Evolutionary conservation across 1,140 invertebrate species (phyloP).

Genomic region (Sipha flava): DNA sequence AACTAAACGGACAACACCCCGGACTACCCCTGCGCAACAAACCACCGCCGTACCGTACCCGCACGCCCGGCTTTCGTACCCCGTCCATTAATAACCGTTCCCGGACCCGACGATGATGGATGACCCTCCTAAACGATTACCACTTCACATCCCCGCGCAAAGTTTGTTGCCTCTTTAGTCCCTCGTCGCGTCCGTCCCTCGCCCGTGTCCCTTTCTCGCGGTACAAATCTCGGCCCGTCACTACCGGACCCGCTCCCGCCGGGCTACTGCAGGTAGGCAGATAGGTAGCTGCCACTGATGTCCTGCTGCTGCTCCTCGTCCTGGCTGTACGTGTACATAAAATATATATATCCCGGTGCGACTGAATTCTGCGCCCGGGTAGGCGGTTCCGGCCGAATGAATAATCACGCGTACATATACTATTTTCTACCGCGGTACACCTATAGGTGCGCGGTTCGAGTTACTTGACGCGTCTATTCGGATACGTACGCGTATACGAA

Average conservation of each 20-base stretch:
- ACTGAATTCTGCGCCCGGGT: too few relatives aligned
- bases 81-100: background rate
- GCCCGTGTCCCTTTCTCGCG: background rate
- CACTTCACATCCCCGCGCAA: background rate
- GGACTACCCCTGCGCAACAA: background rate
- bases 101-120: conserved; percentile 23
- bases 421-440: background rate
- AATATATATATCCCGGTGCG: too few relatives aligned
- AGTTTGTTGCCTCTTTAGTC: conserved; percentile 11
- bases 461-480: too few relatives aligned
- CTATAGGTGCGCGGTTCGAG: background rate
- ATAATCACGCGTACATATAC: background rate
- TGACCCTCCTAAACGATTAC: conserved; percentile 32
- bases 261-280: background rate
- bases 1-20: conserved; percentile 28
- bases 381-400: background rate
- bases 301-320: too few relatives aligned
- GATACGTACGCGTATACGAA: too few relatives aligned
- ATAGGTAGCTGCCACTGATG: too few relatives aligned
- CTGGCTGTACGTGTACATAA: too few relatives aligned
- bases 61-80: too few relatives aligned
- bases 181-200: background rate
- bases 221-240: background rate
- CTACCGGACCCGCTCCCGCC: too few relatives aligned
- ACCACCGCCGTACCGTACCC: background rate